A percentile compares a stretch with the other conserved stretches of the same genome.
Conservation (phyloP, 1,140 invertebrate genomes). For the Mizuhopecten yessoensis region DNA sequence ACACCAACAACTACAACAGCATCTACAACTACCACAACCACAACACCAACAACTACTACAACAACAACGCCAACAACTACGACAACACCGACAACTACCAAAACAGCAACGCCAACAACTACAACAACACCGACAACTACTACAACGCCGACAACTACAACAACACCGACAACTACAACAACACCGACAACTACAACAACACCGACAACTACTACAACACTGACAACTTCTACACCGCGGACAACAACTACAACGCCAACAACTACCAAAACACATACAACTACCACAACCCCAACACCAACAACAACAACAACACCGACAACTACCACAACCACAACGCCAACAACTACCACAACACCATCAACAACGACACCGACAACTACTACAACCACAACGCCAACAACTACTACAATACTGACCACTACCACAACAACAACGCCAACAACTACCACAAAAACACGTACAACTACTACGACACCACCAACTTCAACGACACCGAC, state of each 20-base stretch:
- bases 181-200: neutral
- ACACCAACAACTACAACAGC: neutral
- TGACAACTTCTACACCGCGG: too few species aligned
- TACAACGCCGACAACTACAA: too few species aligned
- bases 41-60: neutral
- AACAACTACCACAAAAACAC: neutral
- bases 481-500: neutral
- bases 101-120: too few species aligned
- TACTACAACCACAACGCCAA: neutral
- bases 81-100: neutral
- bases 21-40: neutral
- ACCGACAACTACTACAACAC: neutral
- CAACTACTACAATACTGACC: neutral
- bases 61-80: too few species aligned
- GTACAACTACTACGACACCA: neutral
- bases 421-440: neutral
- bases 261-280: neutral
- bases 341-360: neutral
- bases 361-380: neutral
- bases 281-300: neutral
- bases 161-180: neutral
- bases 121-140: too few species aligned
- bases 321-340: neutral
- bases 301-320: neutral
- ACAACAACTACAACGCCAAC: neutral